Evolutionary conservation across 2,797 vertebrate genomes (phyloP), one percentile per base, ranked within the genome.

Genomic region (Antrozous pallidus): DNA sequence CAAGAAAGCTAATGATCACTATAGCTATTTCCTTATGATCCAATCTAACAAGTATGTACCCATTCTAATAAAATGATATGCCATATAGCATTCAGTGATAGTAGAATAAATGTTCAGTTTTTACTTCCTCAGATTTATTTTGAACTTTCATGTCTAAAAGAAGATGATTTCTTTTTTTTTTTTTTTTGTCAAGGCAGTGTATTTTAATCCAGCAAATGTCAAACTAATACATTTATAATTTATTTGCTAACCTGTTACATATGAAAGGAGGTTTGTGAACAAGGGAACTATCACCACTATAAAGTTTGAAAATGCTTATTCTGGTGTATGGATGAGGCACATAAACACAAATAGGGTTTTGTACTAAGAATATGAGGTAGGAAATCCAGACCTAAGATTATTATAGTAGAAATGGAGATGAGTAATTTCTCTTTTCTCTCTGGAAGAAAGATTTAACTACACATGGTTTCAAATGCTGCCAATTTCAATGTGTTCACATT

Each of bases 401-500:
- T 73, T 63, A 5, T 40, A 33, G 11, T n/a, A 71, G 36, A 94
- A 93, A 74, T 58, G 5, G 3, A 88, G 38, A 85, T 42, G 22
- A 65, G 82, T 65, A 87, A 70, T 31, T 85, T 71, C 33, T 73
- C 26, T 80, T 92, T 84, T 78, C 36, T 86, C 31, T 38, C 16
- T 63, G 49, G 26, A 88, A 94, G 54, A 85, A 88, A 90, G 16
- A 88, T 70, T 91, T 91, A 94, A 92, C 63, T 74, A 79, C 56
- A 92, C 36, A 17, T 84, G 58, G 56, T 93, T 92, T 82, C 26
- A 95, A 92, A 90, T 95, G 54, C 65, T 56, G 65, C n/a, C 33
- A 90, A 80, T 81, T 95, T 88, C 93, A 90, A 83, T 79, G 4
- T 63, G 54, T 83, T 94, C 51, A 14, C 20, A 65, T 77, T 91